Conservation (phyloP, 1,140 invertebrate genomes). For the Ctenoplectra terminalis region DNA sequence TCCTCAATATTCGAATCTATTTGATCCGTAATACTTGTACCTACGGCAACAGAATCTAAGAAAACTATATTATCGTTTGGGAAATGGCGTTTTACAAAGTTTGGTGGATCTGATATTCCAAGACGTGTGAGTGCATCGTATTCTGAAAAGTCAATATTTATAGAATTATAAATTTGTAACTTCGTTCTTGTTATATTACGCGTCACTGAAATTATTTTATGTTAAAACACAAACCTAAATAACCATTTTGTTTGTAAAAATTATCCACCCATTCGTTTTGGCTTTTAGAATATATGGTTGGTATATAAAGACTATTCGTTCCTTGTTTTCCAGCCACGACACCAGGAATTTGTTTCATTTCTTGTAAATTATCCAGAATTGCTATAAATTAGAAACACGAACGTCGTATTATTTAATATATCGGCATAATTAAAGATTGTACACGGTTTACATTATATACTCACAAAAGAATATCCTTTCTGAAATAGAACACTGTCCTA, state of each 20-base stretch:
- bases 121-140: constrained; percentile 94
- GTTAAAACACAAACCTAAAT: constrained; percentile 86
- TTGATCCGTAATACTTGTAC: constrained; percentile 89
- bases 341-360: constrained; percentile 89
- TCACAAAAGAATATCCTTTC: constrained; percentile 93
- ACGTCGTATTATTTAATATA: constrained; percentile 29
- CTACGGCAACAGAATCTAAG: constrained; percentile 91
- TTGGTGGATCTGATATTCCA: constrained; percentile 93
- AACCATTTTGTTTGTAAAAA: constrained; percentile 97
- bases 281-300: constrained; percentile 93
- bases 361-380: constrained; percentile 86
- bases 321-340: constrained; percentile 89
- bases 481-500: constrained; percentile 90
- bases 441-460: constrained; percentile 61
- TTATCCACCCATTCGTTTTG: constrained; percentile 95
- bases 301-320: constrained; percentile 92
- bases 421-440: constrained; percentile 5
- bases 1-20: constrained; percentile 94
- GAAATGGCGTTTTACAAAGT: constrained; percentile 91
- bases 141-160: constrained; percentile 83
- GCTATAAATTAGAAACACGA: constrained; percentile 77
- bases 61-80: constrained; percentile 88
- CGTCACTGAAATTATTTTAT: neutral
- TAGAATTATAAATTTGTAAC: neutral
- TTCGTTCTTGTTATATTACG: no score